Conservation (phyloP, 2,888 invertebrate genomes). For the Euclidia mi region DNA sequence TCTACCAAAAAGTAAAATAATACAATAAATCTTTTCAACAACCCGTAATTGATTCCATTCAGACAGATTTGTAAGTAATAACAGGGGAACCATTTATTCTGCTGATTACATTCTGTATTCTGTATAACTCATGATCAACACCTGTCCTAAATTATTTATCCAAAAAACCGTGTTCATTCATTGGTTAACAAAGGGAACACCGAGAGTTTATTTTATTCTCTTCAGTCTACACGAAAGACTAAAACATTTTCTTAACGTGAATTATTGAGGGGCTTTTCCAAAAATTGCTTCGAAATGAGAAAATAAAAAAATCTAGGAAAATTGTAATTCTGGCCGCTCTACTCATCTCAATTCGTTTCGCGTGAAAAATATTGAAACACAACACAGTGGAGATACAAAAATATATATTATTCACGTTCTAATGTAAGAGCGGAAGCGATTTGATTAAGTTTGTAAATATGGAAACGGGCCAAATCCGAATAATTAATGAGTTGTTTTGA, state of each 20-base stretch:
- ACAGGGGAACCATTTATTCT: constrained; percentile 25
- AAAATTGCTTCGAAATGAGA: constrained; percentile 62
- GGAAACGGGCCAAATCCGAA: constrained; percentile 40
- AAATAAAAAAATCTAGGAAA: constrained; percentile 57
- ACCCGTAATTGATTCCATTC: not conserved
- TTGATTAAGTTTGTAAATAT: constrained; percentile 41
- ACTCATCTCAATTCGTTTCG: constrained; percentile 70
- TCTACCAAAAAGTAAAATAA: constrained; percentile 3
- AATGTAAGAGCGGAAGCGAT: constrained; percentile 53
- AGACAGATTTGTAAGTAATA: constrained; percentile 5
- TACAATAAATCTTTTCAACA: constrained; percentile 4
- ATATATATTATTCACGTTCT: constrained; percentile 59
- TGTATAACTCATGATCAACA: constrained; percentile 34
- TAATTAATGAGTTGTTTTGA: constrained; percentile 54
- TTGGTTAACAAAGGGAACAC: constrained; percentile 32
- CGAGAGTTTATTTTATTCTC: constrained; percentile 33
- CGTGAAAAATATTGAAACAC: constrained; percentile 79
- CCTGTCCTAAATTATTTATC: constrained; percentile 35
- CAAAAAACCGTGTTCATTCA: constrained; percentile 35
- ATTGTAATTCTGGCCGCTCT: constrained; percentile 67
- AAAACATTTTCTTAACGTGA: constrained; percentile 51
- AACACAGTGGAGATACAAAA: constrained; percentile 59
- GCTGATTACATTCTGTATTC: constrained; percentile 41
- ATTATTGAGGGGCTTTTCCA: constrained; percentile 59
- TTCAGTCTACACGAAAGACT: constrained; percentile 21